phyloP scores from a whole-genome alignment of 2,888 invertebrate species.

The Drosophila cognata region DNA sequence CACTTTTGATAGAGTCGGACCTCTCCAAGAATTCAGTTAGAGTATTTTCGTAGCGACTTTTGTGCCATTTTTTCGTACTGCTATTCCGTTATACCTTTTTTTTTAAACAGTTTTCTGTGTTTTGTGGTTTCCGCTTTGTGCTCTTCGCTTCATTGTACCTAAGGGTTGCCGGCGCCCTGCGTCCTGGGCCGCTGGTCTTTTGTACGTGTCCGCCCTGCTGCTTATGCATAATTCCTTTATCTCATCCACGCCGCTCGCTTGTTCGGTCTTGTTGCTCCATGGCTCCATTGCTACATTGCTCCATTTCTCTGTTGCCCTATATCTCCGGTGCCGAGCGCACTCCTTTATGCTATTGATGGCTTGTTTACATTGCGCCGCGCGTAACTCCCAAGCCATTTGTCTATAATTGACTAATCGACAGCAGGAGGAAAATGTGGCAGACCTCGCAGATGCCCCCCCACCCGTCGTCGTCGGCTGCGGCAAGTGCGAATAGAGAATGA shows the following conservation, averaged over 20 bases:
- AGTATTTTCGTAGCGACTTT: constrained; percentile 10
- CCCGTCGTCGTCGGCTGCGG: constrained; percentile 5
- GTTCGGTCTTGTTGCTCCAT: constrained; percentile 11
- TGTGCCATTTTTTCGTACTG: constrained; percentile 25
- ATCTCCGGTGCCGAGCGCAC: constrained; percentile 11
- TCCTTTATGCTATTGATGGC: constrained; percentile 70
- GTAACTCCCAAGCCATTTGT: constrained; percentile 73
- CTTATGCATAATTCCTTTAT: constrained; percentile 78
- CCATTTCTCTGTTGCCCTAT: neutral
- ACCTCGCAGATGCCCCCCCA: constrained; percentile 14
- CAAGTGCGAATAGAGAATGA: constrained; percentile 35
- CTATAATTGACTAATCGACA: constrained; percentile 78
- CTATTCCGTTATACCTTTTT: constrained; percentile 20
- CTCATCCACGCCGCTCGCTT: constrained; percentile 51
- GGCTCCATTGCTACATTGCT: neutral
- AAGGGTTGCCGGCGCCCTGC: constrained; percentile 17
- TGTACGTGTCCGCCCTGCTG: constrained; percentile 39
- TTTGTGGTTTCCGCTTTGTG: constrained; percentile 69
- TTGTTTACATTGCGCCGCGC: constrained; percentile 72
- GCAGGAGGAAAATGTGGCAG: constrained; percentile 42
- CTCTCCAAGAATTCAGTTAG: constrained; percentile 12
- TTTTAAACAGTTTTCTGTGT: constrained; percentile 37
- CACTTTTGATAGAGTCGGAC: neutral
- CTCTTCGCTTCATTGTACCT: constrained; percentile 37
- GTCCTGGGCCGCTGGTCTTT: constrained; percentile 45